Evolutionary conservation across 2,113 vertebrate genomes (phyloP).

Genomic region (Eulemur rufifrons): DNA sequence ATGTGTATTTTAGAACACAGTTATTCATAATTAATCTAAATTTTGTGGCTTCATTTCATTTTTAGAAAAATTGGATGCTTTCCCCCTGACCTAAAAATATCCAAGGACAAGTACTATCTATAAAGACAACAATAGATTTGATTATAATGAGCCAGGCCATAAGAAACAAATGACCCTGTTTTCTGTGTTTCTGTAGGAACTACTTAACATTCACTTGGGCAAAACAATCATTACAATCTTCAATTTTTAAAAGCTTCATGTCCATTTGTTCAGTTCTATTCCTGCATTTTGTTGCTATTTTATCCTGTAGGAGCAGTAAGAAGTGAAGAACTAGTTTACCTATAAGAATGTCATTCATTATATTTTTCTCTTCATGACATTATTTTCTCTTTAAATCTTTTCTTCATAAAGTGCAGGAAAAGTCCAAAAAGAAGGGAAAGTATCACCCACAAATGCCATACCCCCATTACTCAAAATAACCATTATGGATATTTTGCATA

Average conservation of each 20-base stretch:
- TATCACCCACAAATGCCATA: neutral
- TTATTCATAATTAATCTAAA: neutral
- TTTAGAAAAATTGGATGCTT: slow-evolving; percentile 1
- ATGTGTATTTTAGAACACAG: neutral
- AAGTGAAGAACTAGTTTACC: neutral
- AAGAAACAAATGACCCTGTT: neutral
- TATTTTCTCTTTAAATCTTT: neutral
- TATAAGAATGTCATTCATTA: neutral
- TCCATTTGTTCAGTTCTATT: neutral
- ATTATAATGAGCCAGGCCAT: neutral
- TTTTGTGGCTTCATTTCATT: neutral
- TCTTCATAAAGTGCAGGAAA: neutral
- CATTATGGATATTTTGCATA: neutral
- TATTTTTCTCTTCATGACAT: neutral
- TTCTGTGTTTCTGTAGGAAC: slow-evolving; percentile 1
- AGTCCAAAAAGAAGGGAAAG: neutral
- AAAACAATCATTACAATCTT: neutral
- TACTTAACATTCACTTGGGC: neutral
- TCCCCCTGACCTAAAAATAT: neutral
- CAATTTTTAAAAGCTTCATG: neutral
- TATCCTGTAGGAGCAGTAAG: neutral
- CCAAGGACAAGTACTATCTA: neutral
- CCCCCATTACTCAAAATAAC: neutral
- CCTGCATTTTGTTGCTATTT: neutral
- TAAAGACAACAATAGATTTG: slow-evolving; percentile 7